Evolutionary conservation across 2,888 invertebrate species (phyloP).

Genomic region (Sepiola atlantica): DNA sequence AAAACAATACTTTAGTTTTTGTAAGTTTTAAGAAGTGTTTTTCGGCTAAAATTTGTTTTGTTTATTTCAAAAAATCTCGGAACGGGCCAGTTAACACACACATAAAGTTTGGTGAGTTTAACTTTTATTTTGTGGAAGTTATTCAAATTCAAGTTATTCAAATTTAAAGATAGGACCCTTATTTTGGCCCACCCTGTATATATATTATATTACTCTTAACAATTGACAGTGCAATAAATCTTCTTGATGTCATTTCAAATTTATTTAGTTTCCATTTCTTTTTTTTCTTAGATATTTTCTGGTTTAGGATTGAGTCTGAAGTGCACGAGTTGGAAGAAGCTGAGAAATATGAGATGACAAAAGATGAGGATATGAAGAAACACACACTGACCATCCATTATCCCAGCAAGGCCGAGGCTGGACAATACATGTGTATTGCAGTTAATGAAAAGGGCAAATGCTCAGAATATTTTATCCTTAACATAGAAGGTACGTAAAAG

Average conservation of each 20-base stretch:
- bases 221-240: too few relatives aligned
- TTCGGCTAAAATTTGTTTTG: too few relatives aligned
- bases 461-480: conserved; percentile 68
- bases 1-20: too few relatives aligned
- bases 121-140: too few relatives aligned
- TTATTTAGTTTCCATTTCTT: not conserved
- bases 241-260: not conserved
- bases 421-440: conserved; percentile 70
- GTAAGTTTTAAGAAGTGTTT: too few relatives aligned
- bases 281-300: conserved; percentile 70
- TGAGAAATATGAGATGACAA: conserved; percentile 65
- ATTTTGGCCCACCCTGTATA: too few relatives aligned
- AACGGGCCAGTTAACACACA: too few relatives aligned
- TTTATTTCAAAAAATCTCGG: too few relatives aligned
- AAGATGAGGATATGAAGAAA: conserved; percentile 56
- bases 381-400: conserved; percentile 66
- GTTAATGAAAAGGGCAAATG: conserved; percentile 67
- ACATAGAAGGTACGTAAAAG: conserved; percentile 66
- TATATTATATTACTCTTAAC: too few relatives aligned
- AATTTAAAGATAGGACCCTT: too few relatives aligned
- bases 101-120: too few relatives aligned
- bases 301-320: conserved; percentile 67
- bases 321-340: conserved; percentile 69
- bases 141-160: too few relatives aligned
- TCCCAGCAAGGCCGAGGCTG: conserved; percentile 58